Evolutionary conservation across 2,888 invertebrate genomes (phyloP), one percentile per base, ranked within the genome.

Genomic region (Piscicola geometra): DNA sequence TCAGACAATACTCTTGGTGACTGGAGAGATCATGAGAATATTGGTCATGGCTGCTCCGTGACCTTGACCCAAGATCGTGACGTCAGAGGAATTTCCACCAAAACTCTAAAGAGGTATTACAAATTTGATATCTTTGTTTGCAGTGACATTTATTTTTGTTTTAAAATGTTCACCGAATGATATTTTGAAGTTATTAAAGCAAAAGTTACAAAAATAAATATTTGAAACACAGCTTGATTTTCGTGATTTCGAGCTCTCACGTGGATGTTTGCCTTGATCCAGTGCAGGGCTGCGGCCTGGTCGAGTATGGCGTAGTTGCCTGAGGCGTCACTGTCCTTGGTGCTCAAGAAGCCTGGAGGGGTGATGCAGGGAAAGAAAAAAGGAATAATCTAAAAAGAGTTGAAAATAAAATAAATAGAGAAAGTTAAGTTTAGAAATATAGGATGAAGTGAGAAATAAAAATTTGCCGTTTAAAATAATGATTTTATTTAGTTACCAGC

Each of bases 11-110:
- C 95, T 94, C 90, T 92, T 92, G 70, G 93, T 94, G 68, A 86
- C 82, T 0, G 97, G 95, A 35, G 97, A 96, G 82, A 96, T 92
- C 91, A 97, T 94, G 78, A 99, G 90, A 84, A 97, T 93, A 87
- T 97, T 95, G 82, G 98, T 95, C 85, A 96, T 93, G 0, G 98
- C 94, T 0, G 97, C 98, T 0, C 98, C 98, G 1, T 94, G 92
- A 0, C 97, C 97, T 85, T 98, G 97, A 64, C 80, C 80, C 50
- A 80, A 50, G 74, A 99, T 88, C 0, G 97, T 97, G 75, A 99
- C 93, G 83, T 93, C 91, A 71, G 90, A 90, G 35, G 94, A 91
- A 87, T 98, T 95, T 1, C 98, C 98, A 76, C 96, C 96, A 86
- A 99, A 98, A 78, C 92, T 89, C 12, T 90, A 93, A 77, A 98